A percentile compares a stretch with the other conserved stretches of the same genome.
phyloP scores from a whole-genome alignment of 2,113 vertebrate genomes.

The Sclerurus mexicanus region DNA sequence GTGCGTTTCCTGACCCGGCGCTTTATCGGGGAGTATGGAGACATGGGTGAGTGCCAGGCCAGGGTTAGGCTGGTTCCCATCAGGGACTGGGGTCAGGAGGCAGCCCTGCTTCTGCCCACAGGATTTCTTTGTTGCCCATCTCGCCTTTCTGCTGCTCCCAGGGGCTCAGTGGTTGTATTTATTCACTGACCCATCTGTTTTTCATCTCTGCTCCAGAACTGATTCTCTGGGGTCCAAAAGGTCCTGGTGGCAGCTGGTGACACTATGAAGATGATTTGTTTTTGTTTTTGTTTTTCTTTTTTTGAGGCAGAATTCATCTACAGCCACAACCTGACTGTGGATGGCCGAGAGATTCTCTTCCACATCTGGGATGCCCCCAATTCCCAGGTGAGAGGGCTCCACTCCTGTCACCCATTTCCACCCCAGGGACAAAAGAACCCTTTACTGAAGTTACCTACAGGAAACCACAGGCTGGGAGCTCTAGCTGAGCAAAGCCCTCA shows the following conservation, averaged over 20 bases:
- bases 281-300: neutral
- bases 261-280: neutral
- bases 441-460: neutral
- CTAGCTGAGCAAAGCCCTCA: neutral
- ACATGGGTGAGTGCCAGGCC: slow-evolving; percentile 76
- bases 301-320: slow-evolving; percentile 81
- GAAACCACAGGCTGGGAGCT: neutral
- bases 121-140: neutral
- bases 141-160: neutral
- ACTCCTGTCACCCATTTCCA: neutral
- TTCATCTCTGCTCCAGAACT: neutral
- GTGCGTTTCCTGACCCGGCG: slow-evolving; percentile 86
- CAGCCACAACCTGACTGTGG: slow-evolving; percentile 76
- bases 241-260: neutral
- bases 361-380: slow-evolving; percentile 85
- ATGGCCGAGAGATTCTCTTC: slow-evolving; percentile 79
- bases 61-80: neutral
- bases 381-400: slow-evolving; percentile 73
- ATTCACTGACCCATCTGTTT: neutral
- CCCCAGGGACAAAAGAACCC: accelerated
- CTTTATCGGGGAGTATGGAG: slow-evolving; percentile 88
- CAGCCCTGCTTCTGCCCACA: accelerated
- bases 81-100: neutral
- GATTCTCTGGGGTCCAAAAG: neutral
- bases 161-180: neutral